Conservation (phyloP, 37 sponge, comb jelly and placozoan species). For the Geodia barretti region DNA sequence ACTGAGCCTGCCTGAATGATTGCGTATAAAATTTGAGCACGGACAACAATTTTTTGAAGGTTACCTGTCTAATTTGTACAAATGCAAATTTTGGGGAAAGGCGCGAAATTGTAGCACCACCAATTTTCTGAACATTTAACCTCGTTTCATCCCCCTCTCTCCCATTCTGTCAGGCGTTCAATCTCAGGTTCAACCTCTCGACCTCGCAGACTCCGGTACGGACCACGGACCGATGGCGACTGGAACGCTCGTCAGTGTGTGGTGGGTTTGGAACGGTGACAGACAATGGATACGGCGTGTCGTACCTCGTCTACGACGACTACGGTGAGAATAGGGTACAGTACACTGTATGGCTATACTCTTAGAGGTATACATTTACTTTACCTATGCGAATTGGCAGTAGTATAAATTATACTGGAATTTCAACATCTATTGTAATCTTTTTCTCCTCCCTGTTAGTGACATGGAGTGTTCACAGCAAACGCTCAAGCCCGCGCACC, state of each 20-base stretch:
- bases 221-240: slow-evolving; percentile 18
- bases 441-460: slow-evolving; percentile 32
- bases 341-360: too few relatives aligned
- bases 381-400: too few relatives aligned
- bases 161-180: slow-evolving; percentile 47
- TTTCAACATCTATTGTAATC: too few relatives aligned
- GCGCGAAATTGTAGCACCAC: neutral
- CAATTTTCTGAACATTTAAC: too few relatives aligned
- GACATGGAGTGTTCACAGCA: slow-evolving; percentile 58
- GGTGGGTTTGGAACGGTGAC: slow-evolving; percentile 93
- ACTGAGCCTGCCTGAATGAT: too few relatives aligned
- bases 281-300: slow-evolving; percentile 88
- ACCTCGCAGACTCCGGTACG: slow-evolving; percentile 83
- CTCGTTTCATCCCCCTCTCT: too few relatives aligned
- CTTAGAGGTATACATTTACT: neutral
- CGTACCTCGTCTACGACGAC: slow-evolving; percentile 88
- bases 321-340: slow-evolving; percentile 32
- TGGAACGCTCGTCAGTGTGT: slow-evolving; percentile 22
- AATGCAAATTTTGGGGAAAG: neutral
- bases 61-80: too few relatives aligned
- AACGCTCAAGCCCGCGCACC: slow-evolving; percentile 50
- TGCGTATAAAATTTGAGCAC: too few relatives aligned
- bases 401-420: too few relatives aligned
- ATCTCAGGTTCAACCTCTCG: slow-evolving; percentile 57
- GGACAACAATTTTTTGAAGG: too few relatives aligned